Conservation (phyloP, 1,140 invertebrate genomes). For the Cydia strobilella region DNA sequence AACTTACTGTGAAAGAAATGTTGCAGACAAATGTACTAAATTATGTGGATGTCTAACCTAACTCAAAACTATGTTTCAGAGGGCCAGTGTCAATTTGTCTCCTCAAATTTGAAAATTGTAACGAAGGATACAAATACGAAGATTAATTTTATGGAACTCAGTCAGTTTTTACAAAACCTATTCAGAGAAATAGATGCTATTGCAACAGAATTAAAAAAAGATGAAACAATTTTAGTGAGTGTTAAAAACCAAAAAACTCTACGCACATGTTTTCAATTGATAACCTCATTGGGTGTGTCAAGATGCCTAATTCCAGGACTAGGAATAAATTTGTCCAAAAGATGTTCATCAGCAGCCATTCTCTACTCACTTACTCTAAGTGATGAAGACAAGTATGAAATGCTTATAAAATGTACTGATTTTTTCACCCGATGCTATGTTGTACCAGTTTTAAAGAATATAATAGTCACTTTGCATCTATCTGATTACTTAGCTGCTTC, state of each 20-base stretch:
- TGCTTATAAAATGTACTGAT: slow-evolving; percentile 60
- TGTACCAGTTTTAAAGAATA: slow-evolving; percentile 68
- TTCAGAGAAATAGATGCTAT: slow-evolving; percentile 67
- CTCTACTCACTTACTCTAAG: slow-evolving; percentile 51
- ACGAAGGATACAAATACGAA: slow-evolving; percentile 34
- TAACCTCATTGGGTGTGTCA: slow-evolving; percentile 83
- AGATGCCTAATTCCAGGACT: slow-evolving; percentile 84
- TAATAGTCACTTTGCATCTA: slow-evolving; percentile 76
- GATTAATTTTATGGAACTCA: slow-evolving; percentile 39
- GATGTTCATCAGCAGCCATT: slow-evolving; percentile 54
- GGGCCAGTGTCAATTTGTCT: slow-evolving; percentile 40
- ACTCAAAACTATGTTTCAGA: slow-evolving; percentile 46
- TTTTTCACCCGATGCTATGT: slow-evolving; percentile 63
- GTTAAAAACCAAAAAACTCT: slow-evolving; percentile 81
- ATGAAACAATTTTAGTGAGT: slow-evolving; percentile 79
- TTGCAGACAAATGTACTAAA: background rate
- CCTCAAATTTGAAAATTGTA: slow-evolving; percentile 36
- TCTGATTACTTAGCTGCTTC: slow-evolving; percentile 83
- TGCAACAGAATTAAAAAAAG: slow-evolving; percentile 51
- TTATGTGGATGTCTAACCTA: background rate
- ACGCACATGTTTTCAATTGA: slow-evolving; percentile 81
- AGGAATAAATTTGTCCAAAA: slow-evolving; percentile 80
- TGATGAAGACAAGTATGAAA: slow-evolving; percentile 70
- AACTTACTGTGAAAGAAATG: background rate
- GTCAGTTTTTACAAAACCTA: slow-evolving; percentile 58